Evolutionary conservation across 1,140 invertebrate genomes (phyloP), one percentile per base, ranked within the genome.

Genomic region (Asobara japonica): DNA sequence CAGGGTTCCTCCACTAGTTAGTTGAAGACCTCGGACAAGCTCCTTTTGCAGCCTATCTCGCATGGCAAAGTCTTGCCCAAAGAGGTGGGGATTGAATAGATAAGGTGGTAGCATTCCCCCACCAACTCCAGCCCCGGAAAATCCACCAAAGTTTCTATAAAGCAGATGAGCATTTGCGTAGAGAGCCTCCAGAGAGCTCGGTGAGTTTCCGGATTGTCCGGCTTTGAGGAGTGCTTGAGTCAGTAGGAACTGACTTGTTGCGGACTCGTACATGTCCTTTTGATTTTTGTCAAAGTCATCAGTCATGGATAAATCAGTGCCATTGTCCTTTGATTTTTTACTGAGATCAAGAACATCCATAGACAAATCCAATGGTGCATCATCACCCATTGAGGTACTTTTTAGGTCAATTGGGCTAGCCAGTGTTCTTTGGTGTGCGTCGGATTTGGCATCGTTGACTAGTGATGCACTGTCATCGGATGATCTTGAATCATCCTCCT

Each of bases 321-420:
- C 84, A 3, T 84, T 84, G 8, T 86, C 84, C 10, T 88, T 86
- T 2, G 87, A 83, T 82, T 96, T 96, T 76, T 94, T 94, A 79
- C 94, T 95, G 72, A 97, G 90, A 86, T 97, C 96, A n/a, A 97
- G 84, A 2, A 94, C 94, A 84, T 95, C 93, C 86, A 93, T 93
- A 30, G 91, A 91, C 2, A 95, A 86, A 87, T 96, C 94, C 65
- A 96, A 87, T 0, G 94, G 93, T 8, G 89, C 88, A 65, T 93
- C 90, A 4, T 87, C 83, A 61, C 51, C 51, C 11, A 20, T 64
- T 13, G 27, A 3, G 6, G 27, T 41, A 20, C 5, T 51, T 48
- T 61, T 80, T 74, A 83, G 48, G 71, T 82, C 82, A 31, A 85
- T 85, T 61, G 83, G 85, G 81, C 80, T 83, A 79, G 81, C 73